phyloP scores from a whole-genome alignment of 2,888 invertebrate genomes.

The Synanthedon tipuliformis region DNA sequence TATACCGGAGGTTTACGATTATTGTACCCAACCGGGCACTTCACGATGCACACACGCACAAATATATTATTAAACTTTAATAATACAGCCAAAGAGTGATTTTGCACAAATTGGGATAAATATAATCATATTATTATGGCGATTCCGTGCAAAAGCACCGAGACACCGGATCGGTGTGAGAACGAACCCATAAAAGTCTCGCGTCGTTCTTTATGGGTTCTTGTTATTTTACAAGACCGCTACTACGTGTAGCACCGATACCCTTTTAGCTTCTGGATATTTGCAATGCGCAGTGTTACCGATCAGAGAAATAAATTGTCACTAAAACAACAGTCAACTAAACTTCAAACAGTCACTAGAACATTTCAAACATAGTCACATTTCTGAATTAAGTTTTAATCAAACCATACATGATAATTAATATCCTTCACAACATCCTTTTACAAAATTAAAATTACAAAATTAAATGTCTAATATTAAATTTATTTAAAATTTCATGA shows the following conservation, averaged over 20 bases:
- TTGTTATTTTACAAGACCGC: constrained; percentile 30
- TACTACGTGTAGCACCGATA: constrained; percentile 6
- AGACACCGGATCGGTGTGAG: constrained; percentile 38
- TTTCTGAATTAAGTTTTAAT: no score
- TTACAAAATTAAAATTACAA: no score
- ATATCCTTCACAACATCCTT: no score
- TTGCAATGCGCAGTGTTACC: not conserved
- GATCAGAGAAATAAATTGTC: no score
- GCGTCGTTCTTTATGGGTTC: constrained; percentile 36
- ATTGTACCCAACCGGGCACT: not conserved
- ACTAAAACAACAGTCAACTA: no score
- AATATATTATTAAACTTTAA: not conserved
- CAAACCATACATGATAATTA: no score
- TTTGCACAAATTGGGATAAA: not conserved
- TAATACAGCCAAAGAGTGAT: not conserved
- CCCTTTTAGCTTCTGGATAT: not conserved
- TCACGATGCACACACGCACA: not conserved
- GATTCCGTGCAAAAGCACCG: constrained; percentile 23
- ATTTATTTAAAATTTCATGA: no score
- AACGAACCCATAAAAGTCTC: constrained; percentile 38
- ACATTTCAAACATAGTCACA: no score
- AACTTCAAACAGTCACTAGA: no score
- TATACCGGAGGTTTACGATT: not conserved
- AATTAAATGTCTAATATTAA: no score
- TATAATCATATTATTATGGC: constrained; percentile 7